Conservation (phyloP, 2,888 invertebrate species). For the Bunonema sp. region DNA sequence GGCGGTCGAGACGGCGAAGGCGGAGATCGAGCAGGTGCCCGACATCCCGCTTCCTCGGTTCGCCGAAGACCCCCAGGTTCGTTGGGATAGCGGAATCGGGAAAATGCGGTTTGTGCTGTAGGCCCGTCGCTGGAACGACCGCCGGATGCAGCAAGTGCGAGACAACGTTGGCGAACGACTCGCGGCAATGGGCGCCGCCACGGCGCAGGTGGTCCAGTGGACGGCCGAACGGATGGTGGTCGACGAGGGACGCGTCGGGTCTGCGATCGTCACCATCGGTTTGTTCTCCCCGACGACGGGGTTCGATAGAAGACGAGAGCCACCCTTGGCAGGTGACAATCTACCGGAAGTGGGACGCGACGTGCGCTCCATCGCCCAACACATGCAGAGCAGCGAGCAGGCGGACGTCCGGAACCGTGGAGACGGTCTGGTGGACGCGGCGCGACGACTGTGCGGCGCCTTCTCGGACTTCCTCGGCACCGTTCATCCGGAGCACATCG, state of each 20-base stretch:
- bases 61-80: conserved; percentile 18
- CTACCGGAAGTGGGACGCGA: conserved; percentile 80
- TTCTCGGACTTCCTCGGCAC: conserved; percentile 78
- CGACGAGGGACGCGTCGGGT: conserved; percentile 68
- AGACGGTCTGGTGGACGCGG: conserved; percentile 73
- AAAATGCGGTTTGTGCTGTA: too few species aligned
- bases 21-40: conserved; percentile 44
- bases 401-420: conserved; percentile 59
- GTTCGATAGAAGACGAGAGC: too few species aligned
- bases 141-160: too few species aligned
- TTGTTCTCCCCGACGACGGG: too few species aligned
- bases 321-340: too few species aligned
- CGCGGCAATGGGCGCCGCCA: conserved; percentile 97
- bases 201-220: conserved; percentile 81
- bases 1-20: conserved; percentile 70
- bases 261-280: conserved; percentile 89
- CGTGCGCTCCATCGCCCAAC: conserved; percentile 81
- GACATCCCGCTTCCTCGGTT: conserved; percentile 37
- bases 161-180: conserved; percentile 90
- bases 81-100: too few species aligned
- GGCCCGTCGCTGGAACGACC: conserved; percentile 80
- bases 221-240: too few species aligned
- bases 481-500: conserved; percentile 77
- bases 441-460: conserved; percentile 74
- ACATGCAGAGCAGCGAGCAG: too few species aligned